phyloP scores from a whole-genome alignment of 2,888 invertebrate species.

The Limenitis camilla region DNA sequence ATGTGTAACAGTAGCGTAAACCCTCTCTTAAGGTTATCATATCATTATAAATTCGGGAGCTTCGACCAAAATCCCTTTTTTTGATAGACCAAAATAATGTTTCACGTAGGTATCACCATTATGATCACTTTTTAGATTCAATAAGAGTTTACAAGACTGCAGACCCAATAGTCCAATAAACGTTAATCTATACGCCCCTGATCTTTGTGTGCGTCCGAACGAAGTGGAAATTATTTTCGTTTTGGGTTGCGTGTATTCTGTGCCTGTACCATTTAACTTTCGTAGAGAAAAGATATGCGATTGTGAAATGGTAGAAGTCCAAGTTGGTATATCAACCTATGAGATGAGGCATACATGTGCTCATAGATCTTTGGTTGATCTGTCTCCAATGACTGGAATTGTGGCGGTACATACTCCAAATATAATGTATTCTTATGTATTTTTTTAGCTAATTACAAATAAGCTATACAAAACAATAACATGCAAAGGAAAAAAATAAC shows the following conservation, averaged over 20 bases:
- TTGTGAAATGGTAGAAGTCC: slow-evolving; percentile 58
- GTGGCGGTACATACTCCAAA: slow-evolving; percentile 41
- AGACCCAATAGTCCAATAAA: slow-evolving; percentile 48
- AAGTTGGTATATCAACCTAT: slow-evolving; percentile 55
- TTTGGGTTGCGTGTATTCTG: slow-evolving; percentile 50
- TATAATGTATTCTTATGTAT: neutral
- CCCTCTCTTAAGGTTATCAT: too few species aligned
- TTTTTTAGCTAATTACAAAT: too few species aligned
- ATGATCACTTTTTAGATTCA: slow-evolving; percentile 40
- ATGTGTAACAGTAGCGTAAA: too few species aligned
- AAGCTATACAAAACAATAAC: too few species aligned
- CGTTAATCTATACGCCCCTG: slow-evolving; percentile 56
- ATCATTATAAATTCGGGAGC: too few species aligned
- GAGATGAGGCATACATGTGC: slow-evolving; percentile 57
- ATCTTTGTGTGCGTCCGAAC: slow-evolving; percentile 46
- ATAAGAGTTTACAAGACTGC: slow-evolving; percentile 50
- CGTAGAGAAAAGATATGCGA: slow-evolving; percentile 62
- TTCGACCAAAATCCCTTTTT: too few species aligned
- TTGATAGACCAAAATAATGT: neutral
- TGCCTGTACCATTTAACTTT: slow-evolving; percentile 51
- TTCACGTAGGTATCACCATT: neutral
- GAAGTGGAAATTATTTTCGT: slow-evolving; percentile 53
- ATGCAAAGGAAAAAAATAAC: too few species aligned
- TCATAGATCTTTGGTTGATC: slow-evolving; percentile 51
- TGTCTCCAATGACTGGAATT: slow-evolving; percentile 42